phyloP scores from a whole-genome alignment of 2,888 invertebrate genomes.

The Exocentrus adspersus region DNA sequence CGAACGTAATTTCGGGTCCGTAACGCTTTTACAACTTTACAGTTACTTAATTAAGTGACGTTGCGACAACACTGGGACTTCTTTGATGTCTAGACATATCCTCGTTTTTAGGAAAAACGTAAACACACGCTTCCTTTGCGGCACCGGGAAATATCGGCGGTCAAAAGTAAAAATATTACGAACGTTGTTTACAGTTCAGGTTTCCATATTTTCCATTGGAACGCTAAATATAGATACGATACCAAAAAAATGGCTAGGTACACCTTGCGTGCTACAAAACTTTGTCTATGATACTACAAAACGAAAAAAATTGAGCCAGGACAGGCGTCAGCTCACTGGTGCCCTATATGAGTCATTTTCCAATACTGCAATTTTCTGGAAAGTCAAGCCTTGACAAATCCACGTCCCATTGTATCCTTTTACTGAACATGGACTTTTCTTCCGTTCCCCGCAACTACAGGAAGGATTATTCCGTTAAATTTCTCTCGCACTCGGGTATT shows the following conservation, averaged over 20 bases:
- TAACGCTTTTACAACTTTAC: neutral
- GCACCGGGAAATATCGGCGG: neutral
- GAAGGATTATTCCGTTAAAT: neutral
- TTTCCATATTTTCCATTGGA: too few relatives aligned
- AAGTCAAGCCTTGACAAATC: too few relatives aligned
- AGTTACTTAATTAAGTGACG: conserved; percentile 21
- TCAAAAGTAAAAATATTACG: neutral
- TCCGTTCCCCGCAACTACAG: neutral
- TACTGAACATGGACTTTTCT: too few relatives aligned
- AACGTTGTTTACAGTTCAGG: neutral
- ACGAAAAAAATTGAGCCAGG: too few relatives aligned
- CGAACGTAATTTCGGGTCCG: neutral
- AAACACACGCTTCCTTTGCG: conserved; percentile 7
- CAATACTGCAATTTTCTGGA: too few relatives aligned
- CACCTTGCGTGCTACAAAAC: too few relatives aligned
- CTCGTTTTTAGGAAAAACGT: conserved; percentile 11
- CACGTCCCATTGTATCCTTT: too few relatives aligned
- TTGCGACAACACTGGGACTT: conserved; percentile 16
- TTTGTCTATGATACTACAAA: too few relatives aligned
- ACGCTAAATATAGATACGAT: too few relatives aligned
- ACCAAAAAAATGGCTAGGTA: too few relatives aligned
- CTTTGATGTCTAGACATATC: conserved; percentile 22
- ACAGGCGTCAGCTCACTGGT: too few relatives aligned
- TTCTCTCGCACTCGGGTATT: neutral
- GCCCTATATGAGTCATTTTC: too few relatives aligned